Evolutionary conservation across 1,140 invertebrate species (phyloP), one percentile per base, ranked within the genome.

Genomic region (Dendroctonus ponderosae): DNA sequence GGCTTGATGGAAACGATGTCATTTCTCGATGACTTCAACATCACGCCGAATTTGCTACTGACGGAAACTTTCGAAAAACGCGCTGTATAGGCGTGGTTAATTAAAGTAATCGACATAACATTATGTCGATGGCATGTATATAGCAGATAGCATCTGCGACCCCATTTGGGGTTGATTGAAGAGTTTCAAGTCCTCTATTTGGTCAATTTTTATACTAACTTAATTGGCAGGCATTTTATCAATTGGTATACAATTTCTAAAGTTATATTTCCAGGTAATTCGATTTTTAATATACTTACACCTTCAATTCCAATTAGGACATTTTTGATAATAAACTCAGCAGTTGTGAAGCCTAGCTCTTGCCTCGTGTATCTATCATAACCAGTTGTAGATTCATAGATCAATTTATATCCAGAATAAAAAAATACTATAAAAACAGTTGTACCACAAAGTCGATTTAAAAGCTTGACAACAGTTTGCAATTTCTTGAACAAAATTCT

Each of bases 391-490:
- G 14, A n/a, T 2, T 12, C 15, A 15, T 51, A 51, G 15, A 51
- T 5, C 7, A 15, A 8, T 51, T 51, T 51, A 51, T 51, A 51
- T 8, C 49, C 49, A 15, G 7, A 51, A 51, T 51, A 51, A 15
- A 51, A 51, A 15, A 51, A 51, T 51, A 51, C 15, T 11, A 11
- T 12, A 5, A 51, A 51, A 2, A 51, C 7, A 7, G 49, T 11
- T 12, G 14, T 15, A 2, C 49, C 49, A 15, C 11, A 12, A 12
- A 51, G 14, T 15, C 15, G 11, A 15, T 51, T 51, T 2, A 51
- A 5, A 9, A 51, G 7, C 15, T 15, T 51, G 7, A 15, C 7
- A 7, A 51, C 14, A 8, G 11, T 15, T 51, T 51, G 49, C 9
- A 51, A 12, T 51, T 15, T 15, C 7, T 5, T 15, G 14, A 12